phyloP scores from a whole-genome alignment of 2,113 vertebrate genomes.

The Colossoma macropomum region DNA sequence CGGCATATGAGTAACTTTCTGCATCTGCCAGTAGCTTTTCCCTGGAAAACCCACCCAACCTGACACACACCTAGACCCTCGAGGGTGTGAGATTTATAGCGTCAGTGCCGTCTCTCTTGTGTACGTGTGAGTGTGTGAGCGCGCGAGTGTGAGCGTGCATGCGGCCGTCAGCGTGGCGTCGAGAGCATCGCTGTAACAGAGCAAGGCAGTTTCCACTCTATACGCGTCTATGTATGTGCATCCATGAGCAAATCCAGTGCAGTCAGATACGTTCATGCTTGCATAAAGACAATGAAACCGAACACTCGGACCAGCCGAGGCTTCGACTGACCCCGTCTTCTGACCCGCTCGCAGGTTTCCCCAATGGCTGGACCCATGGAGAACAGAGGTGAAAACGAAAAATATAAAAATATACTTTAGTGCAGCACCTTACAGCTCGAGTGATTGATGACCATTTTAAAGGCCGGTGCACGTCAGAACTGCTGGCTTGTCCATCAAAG shows the following conservation, averaged over 20 bases:
- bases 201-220: neutral
- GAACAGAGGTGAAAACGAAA: constrained; percentile 3
- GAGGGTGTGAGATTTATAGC: constrained; percentile 24
- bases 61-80: constrained; percentile 13
- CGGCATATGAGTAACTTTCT: constrained; percentile 28
- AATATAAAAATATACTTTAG: neutral
- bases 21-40: constrained; percentile 26
- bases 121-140: neutral
- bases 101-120: constrained; percentile 19
- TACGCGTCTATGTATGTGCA: neutral
- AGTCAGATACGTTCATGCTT: neutral
- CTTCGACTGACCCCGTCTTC: neutral
- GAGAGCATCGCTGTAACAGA: neutral
- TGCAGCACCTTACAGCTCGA: constrained; percentile 9
- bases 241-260: neutral
- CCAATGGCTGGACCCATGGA: constrained; percentile 48
- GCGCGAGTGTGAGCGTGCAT: neutral
- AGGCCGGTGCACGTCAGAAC: neutral
- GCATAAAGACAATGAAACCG: neutral
- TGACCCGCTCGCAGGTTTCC: constrained; percentile 37
- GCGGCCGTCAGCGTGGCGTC: constrained; percentile 18
- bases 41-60: constrained; percentile 18
- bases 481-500: neutral
- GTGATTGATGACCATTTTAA: constrained; percentile 1
- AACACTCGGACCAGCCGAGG: neutral